Evolutionary conservation across 2,888 invertebrate species (phyloP), one percentile per base, ranked within the genome.

Genomic region (Spisula solida): DNA sequence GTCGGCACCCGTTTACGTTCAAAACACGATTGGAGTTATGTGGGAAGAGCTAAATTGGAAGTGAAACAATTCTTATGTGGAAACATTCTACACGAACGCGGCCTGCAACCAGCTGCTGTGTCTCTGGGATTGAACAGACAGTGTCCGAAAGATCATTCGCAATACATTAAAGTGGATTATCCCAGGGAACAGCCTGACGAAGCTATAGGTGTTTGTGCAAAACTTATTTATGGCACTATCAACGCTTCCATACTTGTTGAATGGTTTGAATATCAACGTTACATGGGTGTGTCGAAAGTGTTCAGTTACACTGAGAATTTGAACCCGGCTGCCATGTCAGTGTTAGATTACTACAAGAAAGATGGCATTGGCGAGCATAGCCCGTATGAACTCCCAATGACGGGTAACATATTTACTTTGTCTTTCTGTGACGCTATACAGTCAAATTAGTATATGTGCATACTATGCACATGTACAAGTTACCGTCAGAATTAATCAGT

Each of bases 181-280:
- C 88, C 88, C 8, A 18, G 48, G 25, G 56, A 47, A 70, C 47
- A 81, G 25, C 14, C 51, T 10, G 70, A 31, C 18, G 70, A 48
- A 29, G 10, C 16, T n/a, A 16, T 86, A 16, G 88, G 79, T 16
- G 85, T 88, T 16, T 88, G 88, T 84, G 83, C 88, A 48, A 88
- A 88, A 81, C 31, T 88, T 0, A 85, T 83, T 5, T 88, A 82
- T n/a, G 86, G 56, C 25, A 86, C 66, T 14, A 79, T 89, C 5
- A 47, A 78, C 25, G 66, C 86, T 31, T 66, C 86, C 1, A 20
- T 66, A 14, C 82, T 89, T 5, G 41, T 89, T 8, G 89, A 89
- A 81, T 89, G 89, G 89, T 83, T 89, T 70, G 89, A 89, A 56
- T 60, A 85, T n/a, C 89, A 89, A 25, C 56, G 66, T 20, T 31